Conservation (phyloP, 2,113 vertebrate species). For the Myiozetetes cayanensis region DNA sequence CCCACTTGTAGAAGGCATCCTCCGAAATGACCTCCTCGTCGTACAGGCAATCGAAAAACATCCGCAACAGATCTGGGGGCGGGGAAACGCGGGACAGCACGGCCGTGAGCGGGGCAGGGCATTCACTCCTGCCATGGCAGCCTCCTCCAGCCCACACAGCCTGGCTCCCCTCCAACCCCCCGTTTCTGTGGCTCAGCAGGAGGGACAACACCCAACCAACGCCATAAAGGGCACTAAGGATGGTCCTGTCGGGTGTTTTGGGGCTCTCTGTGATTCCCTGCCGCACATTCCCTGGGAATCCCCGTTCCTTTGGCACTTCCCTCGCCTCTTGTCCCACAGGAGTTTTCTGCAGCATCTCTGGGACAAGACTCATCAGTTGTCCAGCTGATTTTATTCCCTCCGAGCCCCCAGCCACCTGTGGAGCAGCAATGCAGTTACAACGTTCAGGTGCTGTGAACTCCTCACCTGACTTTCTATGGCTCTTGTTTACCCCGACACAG, state of each 20-base stretch:
- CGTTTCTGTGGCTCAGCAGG: not conserved
- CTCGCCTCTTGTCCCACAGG: not conserved
- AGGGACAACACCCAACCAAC: accelerated
- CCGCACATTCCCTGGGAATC: not conserved
- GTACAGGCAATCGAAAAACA: slow-evolving; percentile 98
- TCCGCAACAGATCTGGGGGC: slow-evolving; percentile 88
- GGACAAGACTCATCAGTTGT: not conserved
- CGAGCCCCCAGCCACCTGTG: not conserved
- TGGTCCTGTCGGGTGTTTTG: accelerated
- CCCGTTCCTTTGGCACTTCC: not conserved
- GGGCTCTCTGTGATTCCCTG: not conserved
- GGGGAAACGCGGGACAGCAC: not conserved
- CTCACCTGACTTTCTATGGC: not conserved
- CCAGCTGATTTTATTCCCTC: not conserved
- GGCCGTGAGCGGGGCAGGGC: not conserved
- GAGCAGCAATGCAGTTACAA: not conserved
- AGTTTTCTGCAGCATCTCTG: not conserved
- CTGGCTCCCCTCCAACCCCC: not conserved
- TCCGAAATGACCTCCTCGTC: slow-evolving; percentile 98
- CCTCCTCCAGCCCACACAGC: not conserved
- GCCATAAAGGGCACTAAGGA: not conserved
- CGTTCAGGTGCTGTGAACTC: not conserved
- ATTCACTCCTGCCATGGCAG: not conserved
- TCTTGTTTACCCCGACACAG: not conserved
- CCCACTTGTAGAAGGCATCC: slow-evolving; percentile 98